Percentiles rank a stretch among this genome's conserved stretches.
Conservation (phyloP, 1,140 invertebrate genomes). For the Pseudomyrmex sp. region DNA sequence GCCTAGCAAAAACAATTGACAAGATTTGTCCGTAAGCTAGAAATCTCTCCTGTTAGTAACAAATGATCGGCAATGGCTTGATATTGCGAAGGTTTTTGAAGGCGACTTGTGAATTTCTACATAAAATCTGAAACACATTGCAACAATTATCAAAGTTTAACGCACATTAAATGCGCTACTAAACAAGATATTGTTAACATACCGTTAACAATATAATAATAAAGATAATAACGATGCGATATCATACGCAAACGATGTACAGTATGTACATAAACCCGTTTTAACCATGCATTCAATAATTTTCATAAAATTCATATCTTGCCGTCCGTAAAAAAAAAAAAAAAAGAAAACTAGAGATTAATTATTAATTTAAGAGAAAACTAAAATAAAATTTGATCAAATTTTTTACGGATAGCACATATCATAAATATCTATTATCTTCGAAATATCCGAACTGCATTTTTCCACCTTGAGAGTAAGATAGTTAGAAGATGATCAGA, state of each 20-base stretch:
- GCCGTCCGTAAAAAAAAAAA: background rate
- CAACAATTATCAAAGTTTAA: slow-evolving; percentile 48
- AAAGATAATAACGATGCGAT: background rate
- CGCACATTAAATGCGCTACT: slow-evolving; percentile 9
- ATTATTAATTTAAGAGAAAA: background rate
- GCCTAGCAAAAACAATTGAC: too few species aligned
- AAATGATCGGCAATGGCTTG: too few species aligned
- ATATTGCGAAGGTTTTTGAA: slow-evolving; percentile 45
- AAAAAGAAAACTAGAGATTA: background rate
- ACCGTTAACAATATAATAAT: slow-evolving; percentile 10
- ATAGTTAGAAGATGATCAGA: background rate
- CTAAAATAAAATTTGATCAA: slow-evolving; percentile 5
- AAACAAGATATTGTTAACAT: slow-evolving; percentile 32
- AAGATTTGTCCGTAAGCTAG: too few species aligned
- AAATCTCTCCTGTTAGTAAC: too few species aligned
- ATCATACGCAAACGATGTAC: slow-evolving; percentile 16
- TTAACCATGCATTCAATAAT: background rate
- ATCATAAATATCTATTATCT: background rate
- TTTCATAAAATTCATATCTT: background rate
- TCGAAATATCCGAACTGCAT: background rate
- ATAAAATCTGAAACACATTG: slow-evolving; percentile 64
- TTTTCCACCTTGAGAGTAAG: background rate
- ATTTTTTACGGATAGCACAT: slow-evolving; percentile 19
- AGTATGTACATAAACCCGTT: slow-evolving; percentile 18
- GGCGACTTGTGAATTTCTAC: slow-evolving; percentile 65